Evolutionary conservation across 2,113 vertebrate genomes (phyloP), one percentile per base, ranked within the genome.

Genomic region (Cyanoramphus novaezelandiae): DNA sequence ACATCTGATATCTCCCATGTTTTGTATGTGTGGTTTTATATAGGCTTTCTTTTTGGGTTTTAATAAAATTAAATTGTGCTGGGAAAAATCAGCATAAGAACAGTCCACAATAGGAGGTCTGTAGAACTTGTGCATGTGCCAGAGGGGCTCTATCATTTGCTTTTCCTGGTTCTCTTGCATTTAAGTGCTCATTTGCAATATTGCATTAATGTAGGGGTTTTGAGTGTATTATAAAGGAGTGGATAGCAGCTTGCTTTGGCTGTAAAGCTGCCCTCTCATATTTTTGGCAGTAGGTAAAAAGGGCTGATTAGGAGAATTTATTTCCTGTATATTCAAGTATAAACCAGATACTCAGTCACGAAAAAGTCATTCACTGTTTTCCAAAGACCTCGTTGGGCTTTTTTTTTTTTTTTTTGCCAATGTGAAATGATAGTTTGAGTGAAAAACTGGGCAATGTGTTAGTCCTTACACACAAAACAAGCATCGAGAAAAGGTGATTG

Each of bases 291-390:
- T 65, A 84, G 50, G 72, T 86, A 75, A 88, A 85, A 90, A 92
- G 52, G 29, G 21, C 60, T 93, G 86, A 84, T 95, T 68, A 90
- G 86, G 52, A 86, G 20, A 88, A 94, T 90, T 64, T 88, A 33
- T 92, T 97, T 95, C 82, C 90, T 86, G 65, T 86, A 86, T 86
- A 71, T 81, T 81, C 76, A 95, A 88, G 82, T 94, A 81, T 78
- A 96, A 93, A 82, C 64, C 72, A 95, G 88, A 86, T 52, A 88
- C 17, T 81, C 21, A 13, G 64, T 75, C 43, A 47, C 44, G 65
- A 88, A 85, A 84, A 96, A 81, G 18, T 90, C 19, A 64, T 90
- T 93, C 39, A 60, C 5, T 74, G 8, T 78, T 90, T 96, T 88
- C 33, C 3, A 4, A 86, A 90, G 43, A 33, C 17, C 3, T 28